These are phyloP conservation scores for Phortica okadai DNA, from an alignment of 2,888 invertebrate genomes.

Conservation along the genomic window DNA sequence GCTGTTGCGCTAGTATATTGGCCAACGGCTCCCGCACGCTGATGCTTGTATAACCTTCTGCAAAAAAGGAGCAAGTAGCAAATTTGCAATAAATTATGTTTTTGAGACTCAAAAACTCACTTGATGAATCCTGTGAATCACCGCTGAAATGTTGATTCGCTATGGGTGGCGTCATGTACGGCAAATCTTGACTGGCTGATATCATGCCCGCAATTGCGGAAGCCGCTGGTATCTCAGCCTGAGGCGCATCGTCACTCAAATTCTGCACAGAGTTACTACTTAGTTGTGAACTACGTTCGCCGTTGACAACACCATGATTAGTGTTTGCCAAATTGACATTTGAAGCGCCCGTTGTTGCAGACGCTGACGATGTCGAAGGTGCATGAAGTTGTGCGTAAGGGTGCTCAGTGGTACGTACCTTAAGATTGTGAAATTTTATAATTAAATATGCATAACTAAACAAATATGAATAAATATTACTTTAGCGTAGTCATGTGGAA, in stretches of 20 bases:
- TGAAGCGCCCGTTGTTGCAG: slow-evolving; percentile 50
- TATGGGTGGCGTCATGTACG: slow-evolving; percentile 91
- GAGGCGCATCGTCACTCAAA: slow-evolving; percentile 60
- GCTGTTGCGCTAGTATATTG: slow-evolving; percentile 82
- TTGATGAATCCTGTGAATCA: slow-evolving; percentile 92
- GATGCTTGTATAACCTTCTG: slow-evolving; percentile 94
- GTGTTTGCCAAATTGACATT: slow-evolving; percentile 34
- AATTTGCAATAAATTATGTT: no score
- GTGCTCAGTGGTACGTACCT: slow-evolving; percentile 75
- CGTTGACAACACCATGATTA: slow-evolving; percentile 39
- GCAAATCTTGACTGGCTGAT: slow-evolving; percentile 91
- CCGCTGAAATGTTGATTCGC: slow-evolving; percentile 87
- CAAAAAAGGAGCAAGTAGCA: no score
- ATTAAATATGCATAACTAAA: background rate
- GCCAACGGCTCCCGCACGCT: slow-evolving; percentile 93
- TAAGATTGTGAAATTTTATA: background rate
- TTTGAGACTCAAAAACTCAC: slow-evolving; percentile 77
- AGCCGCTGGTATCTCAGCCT: slow-evolving; percentile 87
- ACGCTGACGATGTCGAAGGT: slow-evolving; percentile 65
- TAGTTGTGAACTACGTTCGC: slow-evolving; percentile 57
- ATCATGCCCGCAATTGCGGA: slow-evolving; percentile 90
- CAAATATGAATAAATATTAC: slow-evolving; percentile 42
- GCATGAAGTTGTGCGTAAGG: slow-evolving; percentile 76
- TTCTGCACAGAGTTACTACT: slow-evolving; percentile 58
- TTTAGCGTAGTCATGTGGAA: slow-evolving; percentile 83